Conservation (phyloP, 2,113 vertebrate species). For the Nematolebias whitei region DNA sequence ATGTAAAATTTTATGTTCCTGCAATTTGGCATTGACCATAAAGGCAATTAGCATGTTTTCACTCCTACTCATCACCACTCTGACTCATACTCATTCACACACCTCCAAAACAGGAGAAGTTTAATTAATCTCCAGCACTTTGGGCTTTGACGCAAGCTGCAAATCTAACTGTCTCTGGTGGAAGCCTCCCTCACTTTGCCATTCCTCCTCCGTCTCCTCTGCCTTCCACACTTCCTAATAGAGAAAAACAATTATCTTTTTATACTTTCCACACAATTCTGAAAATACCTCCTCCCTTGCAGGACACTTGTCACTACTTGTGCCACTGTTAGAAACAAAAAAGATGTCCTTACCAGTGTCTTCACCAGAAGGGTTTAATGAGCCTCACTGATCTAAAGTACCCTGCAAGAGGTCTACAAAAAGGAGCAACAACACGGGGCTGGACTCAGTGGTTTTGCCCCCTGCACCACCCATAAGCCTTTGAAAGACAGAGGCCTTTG, state of each 20-base stretch:
- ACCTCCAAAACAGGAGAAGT: slow-evolving; percentile 55
- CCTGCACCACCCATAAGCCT: slow-evolving; percentile 22
- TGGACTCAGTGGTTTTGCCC: slow-evolving; percentile 10
- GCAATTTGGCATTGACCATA: slow-evolving; percentile 50
- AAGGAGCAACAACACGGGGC: slow-evolving; percentile 13
- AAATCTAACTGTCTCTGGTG: slow-evolving; percentile 53
- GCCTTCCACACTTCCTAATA: slow-evolving; percentile 37
- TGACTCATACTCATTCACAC: slow-evolving; percentile 60
- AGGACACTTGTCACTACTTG: slow-evolving; percentile 14
- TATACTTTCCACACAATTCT: no score
- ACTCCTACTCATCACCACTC: slow-evolving; percentile 50
- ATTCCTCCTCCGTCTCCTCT: slow-evolving; percentile 41
- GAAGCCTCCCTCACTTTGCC: slow-evolving; percentile 46
- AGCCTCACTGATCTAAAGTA: slow-evolving; percentile 16
- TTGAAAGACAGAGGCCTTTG: slow-evolving; percentile 60
- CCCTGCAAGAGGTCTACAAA: neutral
- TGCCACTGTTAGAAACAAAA: slow-evolving; percentile 12
- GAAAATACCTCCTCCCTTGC: slow-evolving; percentile 2
- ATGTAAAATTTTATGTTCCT: slow-evolving; percentile 44
- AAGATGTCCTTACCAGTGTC: neutral
- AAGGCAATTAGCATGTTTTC: slow-evolving; percentile 65
- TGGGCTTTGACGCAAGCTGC: slow-evolving; percentile 54
- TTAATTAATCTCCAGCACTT: slow-evolving; percentile 74
- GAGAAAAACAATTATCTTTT: slow-evolving; percentile 36
- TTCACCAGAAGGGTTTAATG: slow-evolving; percentile 32